Conservation (phyloP, 2,888 invertebrate species). For the Zaprionus obscuricornis region DNA sequence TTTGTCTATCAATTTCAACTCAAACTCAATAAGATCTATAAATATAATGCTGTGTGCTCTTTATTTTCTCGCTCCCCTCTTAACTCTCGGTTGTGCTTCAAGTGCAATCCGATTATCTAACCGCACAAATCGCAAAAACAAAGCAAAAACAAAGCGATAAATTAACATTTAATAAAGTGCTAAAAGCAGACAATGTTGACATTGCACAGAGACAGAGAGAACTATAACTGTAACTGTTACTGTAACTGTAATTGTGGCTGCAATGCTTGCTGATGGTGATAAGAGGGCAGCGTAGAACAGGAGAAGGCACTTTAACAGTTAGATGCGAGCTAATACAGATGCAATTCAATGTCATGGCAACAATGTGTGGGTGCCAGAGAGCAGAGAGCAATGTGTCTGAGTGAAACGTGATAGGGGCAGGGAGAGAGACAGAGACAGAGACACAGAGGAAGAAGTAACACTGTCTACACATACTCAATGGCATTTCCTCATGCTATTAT, state of each 20-base stretch:
- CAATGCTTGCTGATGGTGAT: slow-evolving; percentile 2
- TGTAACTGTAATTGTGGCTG: slow-evolving; percentile 4
- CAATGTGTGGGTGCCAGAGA: slow-evolving; percentile 10
- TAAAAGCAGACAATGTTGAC: slow-evolving; percentile 29
- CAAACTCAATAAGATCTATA: no score
- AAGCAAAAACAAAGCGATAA: slow-evolving; percentile 35
- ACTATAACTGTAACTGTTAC: background rate
- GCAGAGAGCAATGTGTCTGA: no score
- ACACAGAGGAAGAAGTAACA: background rate
- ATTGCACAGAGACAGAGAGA: slow-evolving; percentile 8
- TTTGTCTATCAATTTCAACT: no score
- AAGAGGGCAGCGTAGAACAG: no score
- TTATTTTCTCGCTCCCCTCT: no score
- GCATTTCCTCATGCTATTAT: no score
- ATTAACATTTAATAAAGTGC: slow-evolving; percentile 36
- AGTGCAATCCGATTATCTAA: slow-evolving; percentile 11
- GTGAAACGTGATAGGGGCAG: no score
- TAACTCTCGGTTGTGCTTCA: no score
- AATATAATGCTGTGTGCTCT: no score
- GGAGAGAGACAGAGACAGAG: no score
- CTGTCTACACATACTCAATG: slow-evolving; percentile 29
- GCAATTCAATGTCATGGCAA: slow-evolving; percentile 64
- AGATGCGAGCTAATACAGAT: slow-evolving; percentile 39
- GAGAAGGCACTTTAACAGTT: slow-evolving; percentile 47
- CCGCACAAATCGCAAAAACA: slow-evolving; percentile 4